phyloP scores from a whole-genome alignment of 2,797 vertebrate genomes.

The Phrynocephalus forsythii region DNA sequence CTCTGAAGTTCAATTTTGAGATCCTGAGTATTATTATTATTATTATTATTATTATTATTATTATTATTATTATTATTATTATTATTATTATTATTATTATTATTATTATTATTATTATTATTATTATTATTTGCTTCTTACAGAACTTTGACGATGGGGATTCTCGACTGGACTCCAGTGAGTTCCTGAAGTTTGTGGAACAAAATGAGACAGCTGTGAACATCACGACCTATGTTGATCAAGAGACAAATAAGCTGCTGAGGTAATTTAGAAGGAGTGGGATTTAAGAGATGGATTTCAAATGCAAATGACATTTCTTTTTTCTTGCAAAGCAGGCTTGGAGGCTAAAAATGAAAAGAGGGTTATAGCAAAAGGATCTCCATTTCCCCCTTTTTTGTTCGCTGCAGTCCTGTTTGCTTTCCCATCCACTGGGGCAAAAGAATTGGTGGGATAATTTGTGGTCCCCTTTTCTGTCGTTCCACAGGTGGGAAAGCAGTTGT shows the following conservation, averaged over 20 bases:
- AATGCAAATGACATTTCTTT: neutral
- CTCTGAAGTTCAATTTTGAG: too few relatives aligned
- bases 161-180: constrained; percentile 91
- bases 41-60: too few relatives aligned
- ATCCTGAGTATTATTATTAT: too few relatives aligned
- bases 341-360: neutral
- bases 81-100: too few relatives aligned
- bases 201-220: constrained; percentile 93
- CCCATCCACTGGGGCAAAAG: neutral
- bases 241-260: constrained; percentile 95
- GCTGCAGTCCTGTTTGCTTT: too few relatives aligned
- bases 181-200: constrained; percentile 96
- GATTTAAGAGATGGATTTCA: neutral
- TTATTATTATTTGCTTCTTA: neutral
- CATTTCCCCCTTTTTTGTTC: neutral
- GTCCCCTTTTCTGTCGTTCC: neutral
- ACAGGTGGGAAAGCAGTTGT: neutral
- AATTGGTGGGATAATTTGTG: neutral
- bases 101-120: too few relatives aligned
- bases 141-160: constrained; percentile 94
- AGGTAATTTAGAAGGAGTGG: constrained; percentile 76
- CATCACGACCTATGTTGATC: constrained; percentile 90
- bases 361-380: too few relatives aligned
- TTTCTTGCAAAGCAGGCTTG: neutral
- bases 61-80: too few relatives aligned